Evolutionary conservation across 92 coral and sea anemone genomes (phyloP), one percentile per base, ranked within the genome.

Genomic region (Epizoanthus ramosus): DNA sequence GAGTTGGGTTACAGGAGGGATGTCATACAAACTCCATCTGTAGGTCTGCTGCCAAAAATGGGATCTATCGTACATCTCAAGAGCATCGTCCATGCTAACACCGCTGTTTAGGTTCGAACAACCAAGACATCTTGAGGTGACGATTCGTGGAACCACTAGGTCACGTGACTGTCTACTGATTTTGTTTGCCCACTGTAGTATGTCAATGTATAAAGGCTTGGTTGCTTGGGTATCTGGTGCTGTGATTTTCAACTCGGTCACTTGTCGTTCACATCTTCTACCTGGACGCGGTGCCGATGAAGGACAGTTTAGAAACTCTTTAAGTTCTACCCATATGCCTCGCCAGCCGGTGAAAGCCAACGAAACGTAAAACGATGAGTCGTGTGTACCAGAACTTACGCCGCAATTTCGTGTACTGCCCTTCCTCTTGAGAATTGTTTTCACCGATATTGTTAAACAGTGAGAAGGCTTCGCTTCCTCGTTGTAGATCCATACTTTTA

Each of bases 401-500:
- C 43, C 6, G 43, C 43, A 37, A 37, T 6, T 37, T 37, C 43
- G 15, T 57, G 61, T 2, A 4, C 61, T 2, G 18, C 37, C 35
- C 73, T 71, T 41, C 63, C 22, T 72, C 59, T 41, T 57, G 1
- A 57, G 19, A 14, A 14, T 8, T 57, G 61, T 57, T 57, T n/a
- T 57, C 61, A 57, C 61, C 3, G 16, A 57, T 14, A 57, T 12
- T 14, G 16, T 14, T 57, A 57, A 4, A 57, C 61, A 57, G 16
- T 57, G 16, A 2, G 63, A 79, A 71, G 80, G 80, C 28, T 70
- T 70, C 3, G 67, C 15, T n/a, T 50, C 45, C 33, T 57, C 67
- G n/a, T 79, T 88, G 86, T 83, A 90, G 24, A 90, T 24, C 93
- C 93, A 90, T 28, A 90, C 43, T 84, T 90, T 90, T 17, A 86